Percentiles rank a stretch among this genome's conserved stretches.
These are phyloP conservation scores for Pao palembangensis DNA, from an alignment of 2,113 vertebrate genomes.

Conservation along the genomic window DNA sequence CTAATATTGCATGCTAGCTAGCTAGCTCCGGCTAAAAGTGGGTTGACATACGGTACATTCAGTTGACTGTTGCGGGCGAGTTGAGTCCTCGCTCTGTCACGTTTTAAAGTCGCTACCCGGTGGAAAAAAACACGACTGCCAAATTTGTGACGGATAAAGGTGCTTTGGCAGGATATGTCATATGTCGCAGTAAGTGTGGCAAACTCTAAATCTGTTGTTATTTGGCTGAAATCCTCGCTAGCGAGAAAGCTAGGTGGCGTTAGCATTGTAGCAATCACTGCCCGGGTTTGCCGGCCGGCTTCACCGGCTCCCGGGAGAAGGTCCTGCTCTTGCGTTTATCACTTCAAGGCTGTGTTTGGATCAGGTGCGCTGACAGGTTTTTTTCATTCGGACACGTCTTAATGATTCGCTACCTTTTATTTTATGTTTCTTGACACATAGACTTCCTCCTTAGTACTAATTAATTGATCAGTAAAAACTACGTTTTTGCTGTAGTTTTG, in stretches of 20 bases:
- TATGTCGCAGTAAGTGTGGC: conserved; percentile 21
- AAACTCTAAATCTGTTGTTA: conserved; percentile 27
- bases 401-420: too few relatives aligned
- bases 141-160: not conserved
- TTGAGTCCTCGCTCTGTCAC: conserved; percentile 3
- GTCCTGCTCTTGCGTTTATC: not conserved
- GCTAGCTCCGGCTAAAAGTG: conserved; percentile 53
- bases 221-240: conserved; percentile 32
- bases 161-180: not conserved
- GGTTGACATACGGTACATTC: conserved; percentile 35
- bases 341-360: not conserved
- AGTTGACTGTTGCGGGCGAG: conserved; percentile 13
- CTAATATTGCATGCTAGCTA: conserved; percentile 45
- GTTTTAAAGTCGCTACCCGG: conserved; percentile 4
- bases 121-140: not conserved
- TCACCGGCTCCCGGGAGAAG: conserved; percentile 6
- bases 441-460: too few relatives aligned
- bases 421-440: too few relatives aligned
- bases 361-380: not conserved
- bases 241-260: conserved; percentile 37
- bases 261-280: conserved; percentile 42
- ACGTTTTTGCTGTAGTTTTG: too few relatives aligned
- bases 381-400: too few relatives aligned
- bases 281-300: conserved; percentile 46
- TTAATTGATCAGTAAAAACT: too few relatives aligned